Conservation (phyloP, 2,797 vertebrate species). For the Lepus oiostolus region DNA sequence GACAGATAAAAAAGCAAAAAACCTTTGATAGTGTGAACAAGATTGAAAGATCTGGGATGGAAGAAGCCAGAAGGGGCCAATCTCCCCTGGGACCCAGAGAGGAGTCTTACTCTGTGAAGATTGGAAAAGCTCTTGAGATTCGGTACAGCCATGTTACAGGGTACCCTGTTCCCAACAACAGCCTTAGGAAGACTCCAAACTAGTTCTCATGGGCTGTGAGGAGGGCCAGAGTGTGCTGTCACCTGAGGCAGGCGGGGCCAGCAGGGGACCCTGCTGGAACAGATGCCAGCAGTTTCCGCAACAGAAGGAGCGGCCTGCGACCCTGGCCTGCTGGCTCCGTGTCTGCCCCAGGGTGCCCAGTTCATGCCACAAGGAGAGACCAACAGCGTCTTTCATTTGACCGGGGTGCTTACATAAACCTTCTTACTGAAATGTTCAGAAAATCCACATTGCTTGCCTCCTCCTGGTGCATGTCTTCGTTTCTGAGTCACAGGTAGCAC, state of each 20-base stretch:
- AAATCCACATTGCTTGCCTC: not conserved
- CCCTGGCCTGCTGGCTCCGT: not conserved
- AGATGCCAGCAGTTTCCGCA: not conserved
- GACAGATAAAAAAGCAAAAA: not conserved
- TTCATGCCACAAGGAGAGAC: not conserved
- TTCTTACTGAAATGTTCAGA: not conserved
- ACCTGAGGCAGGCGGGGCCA: not conserved
- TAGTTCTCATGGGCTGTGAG: not conserved
- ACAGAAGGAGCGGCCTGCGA: not conserved
- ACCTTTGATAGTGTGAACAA: not conserved
- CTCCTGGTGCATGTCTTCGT: not conserved
- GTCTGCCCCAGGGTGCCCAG: rapidly evolving
- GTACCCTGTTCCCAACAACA: not conserved
- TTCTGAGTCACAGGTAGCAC: not conserved
- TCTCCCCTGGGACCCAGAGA: not conserved
- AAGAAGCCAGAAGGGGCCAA: not conserved
- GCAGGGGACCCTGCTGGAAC: too few relatives aligned
- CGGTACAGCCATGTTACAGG: not conserved
- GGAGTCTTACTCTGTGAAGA: not conserved
- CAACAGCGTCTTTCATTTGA: not conserved
- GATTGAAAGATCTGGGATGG: not conserved
- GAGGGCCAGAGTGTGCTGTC: not conserved
- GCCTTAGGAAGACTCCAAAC: not conserved
- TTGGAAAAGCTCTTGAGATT: not conserved
- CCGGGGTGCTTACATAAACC: not conserved